These are phyloP conservation scores for Equus przewalskii DNA, from an alignment of 2,113 vertebrate species.

Conservation along the genomic window DNA sequence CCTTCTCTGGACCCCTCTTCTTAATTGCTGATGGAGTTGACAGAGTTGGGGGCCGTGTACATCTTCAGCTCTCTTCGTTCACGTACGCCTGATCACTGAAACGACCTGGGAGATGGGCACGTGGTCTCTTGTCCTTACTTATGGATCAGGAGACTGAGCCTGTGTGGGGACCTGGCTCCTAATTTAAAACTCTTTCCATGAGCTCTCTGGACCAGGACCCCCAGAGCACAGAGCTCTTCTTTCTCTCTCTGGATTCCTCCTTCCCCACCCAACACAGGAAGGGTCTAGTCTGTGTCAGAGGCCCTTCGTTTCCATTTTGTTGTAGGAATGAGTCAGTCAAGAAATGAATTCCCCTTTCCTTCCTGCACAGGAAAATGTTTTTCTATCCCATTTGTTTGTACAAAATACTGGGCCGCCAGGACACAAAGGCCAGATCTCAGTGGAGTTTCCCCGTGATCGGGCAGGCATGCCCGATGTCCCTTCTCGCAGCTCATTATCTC, in stretches of 20 bases:
- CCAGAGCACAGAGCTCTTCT: not conserved
- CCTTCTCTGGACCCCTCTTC: not conserved
- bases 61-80: not conserved
- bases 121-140: not conserved
- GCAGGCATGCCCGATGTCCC: rapidly evolving
- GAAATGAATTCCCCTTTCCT: not conserved
- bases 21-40: not conserved
- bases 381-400: not conserved
- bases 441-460: not conserved
- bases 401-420: not conserved
- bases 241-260: not conserved
- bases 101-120: not conserved
- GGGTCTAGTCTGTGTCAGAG: not conserved
- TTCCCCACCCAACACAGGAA: not conserved
- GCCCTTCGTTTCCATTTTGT: not conserved
- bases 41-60: not conserved
- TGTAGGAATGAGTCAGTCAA: not conserved
- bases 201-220: not conserved
- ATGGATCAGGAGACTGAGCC: not conserved
- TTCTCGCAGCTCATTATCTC: not conserved
- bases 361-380: not conserved
- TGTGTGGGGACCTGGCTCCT: not conserved
- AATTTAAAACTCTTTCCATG: not conserved
- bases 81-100: not conserved
- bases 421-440: not conserved